phyloP scores from a whole-genome alignment of 2,797 vertebrate species.

The Sebastes steindachneri region DNA sequence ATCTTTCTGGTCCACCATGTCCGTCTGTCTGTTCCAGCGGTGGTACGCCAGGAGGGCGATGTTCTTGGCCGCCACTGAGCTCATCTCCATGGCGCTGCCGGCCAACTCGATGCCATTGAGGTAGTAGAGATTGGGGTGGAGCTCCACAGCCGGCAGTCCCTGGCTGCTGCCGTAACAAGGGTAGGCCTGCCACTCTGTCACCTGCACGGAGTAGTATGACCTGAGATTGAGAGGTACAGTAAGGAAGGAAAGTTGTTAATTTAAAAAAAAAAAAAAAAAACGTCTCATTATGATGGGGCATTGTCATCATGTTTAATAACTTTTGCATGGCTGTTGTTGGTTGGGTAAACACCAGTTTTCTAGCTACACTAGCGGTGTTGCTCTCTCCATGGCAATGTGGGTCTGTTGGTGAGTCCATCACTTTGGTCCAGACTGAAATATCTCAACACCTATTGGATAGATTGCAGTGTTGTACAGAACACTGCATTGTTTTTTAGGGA shows the following conservation, averaged over 20 bases:
- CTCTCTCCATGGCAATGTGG: not conserved
- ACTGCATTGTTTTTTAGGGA: not conserved
- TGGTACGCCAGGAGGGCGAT: conserved; percentile 95
- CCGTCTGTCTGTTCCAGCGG: conserved; percentile 92
- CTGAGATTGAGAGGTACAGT: conserved; percentile 26
- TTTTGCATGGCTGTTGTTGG: not conserved
- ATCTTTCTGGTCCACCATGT: conserved; percentile 97
- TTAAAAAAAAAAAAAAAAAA: too few species aligned
- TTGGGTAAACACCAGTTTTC: not conserved
- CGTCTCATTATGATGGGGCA: not conserved
- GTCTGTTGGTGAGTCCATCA: too few species aligned
- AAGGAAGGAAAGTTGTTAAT: not conserved
- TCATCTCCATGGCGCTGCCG: conserved; percentile 96
- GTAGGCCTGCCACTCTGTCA: conserved; percentile 91
- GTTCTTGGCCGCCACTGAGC: conserved; percentile 94
- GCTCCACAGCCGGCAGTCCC: conserved; percentile 86
- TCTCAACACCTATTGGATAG: not conserved
- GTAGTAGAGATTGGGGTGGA: conserved; percentile 94
- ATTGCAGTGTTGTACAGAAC: not conserved
- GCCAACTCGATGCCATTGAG: conserved; percentile 94
- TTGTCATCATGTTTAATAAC: not conserved
- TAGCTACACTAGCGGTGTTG: not conserved
- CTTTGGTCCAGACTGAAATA: not conserved
- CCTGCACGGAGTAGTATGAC: conserved; percentile 98
- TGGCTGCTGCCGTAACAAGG: conserved; percentile 87